A percentile compares a stretch with the other conserved stretches of the same genome.
Evolutionary conservation across 2,888 invertebrate species (phyloP).

Genomic region (Corbicula japonica): DNA sequence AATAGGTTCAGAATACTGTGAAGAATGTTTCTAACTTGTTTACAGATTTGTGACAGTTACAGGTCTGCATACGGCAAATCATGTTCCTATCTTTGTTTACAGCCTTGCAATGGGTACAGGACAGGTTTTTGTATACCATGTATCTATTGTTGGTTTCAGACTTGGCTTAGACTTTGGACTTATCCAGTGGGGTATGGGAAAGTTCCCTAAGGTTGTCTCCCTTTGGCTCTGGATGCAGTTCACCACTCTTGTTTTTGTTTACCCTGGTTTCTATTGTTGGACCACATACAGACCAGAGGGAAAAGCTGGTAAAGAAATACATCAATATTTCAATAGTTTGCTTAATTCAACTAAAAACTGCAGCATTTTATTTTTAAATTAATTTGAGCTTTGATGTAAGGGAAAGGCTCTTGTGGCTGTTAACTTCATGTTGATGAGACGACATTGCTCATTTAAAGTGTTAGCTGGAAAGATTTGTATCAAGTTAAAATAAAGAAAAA

Average conservation of each 20-base stretch:
- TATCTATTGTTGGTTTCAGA: constrained; percentile 71
- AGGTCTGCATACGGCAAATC: too few species aligned
- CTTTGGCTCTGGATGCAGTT: constrained; percentile 88
- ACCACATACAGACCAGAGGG: constrained; percentile 72
- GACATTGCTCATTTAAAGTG: too few species aligned
- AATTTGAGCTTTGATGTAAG: too few species aligned
- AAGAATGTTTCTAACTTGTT: too few species aligned
- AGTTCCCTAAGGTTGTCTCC: constrained; percentile 88
- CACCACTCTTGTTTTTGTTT: constrained; percentile 86
- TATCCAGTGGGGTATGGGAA: constrained; percentile 89
- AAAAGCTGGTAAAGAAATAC: constrained; percentile 39
- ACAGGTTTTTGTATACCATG: too few species aligned
- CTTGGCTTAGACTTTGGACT: constrained; percentile 88
- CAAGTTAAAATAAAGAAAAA: background rate
- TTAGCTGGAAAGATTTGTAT: too few species aligned
- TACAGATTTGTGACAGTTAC: too few species aligned
- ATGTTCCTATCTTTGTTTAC: too few species aligned
- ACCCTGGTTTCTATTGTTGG: constrained; percentile 87
- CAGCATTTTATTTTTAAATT: too few species aligned
- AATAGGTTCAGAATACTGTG: too few species aligned
- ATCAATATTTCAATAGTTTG: background rate
- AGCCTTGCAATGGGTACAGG: too few species aligned
- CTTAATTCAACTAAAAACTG: background rate
- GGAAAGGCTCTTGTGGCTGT: background rate
- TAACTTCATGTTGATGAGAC: too few species aligned